Evolutionary conservation across 2,113 vertebrate species (phyloP).

Genomic region (Seriola quinqueradiata): DNA sequence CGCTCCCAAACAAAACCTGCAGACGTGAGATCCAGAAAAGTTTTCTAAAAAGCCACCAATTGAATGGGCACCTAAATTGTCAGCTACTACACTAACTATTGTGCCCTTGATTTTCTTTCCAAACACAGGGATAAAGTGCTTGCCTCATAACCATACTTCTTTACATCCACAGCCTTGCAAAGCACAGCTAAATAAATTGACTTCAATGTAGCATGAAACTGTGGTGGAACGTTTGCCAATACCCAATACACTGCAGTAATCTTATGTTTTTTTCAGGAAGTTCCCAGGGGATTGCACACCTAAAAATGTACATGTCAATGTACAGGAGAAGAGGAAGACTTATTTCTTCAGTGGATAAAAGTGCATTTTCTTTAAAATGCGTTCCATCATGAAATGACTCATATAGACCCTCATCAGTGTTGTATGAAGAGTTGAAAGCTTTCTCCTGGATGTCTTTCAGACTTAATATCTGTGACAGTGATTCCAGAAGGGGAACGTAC

Average conservation of each 20-base stretch:
- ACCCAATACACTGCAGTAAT: too few species aligned
- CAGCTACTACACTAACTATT: conserved; percentile 15
- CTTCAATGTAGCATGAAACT: background rate
- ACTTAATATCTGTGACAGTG: conserved; percentile 19
- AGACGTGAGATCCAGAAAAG: conserved; percentile 29
- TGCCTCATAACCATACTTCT: conserved; percentile 8
- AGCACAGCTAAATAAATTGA: conserved; percentile 33
- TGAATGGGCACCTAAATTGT: conserved; percentile 38
- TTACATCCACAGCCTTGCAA: conserved; percentile 26
- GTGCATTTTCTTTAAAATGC: conserved; percentile 40
- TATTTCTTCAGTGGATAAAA: conserved; percentile 9
- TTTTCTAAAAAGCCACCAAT: conserved; percentile 26
- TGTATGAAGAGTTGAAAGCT: conserved; percentile 12
- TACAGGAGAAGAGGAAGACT: conserved; percentile 20
- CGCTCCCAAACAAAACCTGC: too few species aligned
- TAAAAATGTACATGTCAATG: background rate
- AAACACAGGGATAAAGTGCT: conserved; percentile 13
- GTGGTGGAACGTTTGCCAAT: too few species aligned
- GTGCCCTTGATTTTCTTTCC: conserved; percentile 11
- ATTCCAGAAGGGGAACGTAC: conserved; percentile 35
- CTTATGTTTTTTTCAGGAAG: conserved; percentile 15
- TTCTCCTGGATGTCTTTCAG: conserved; percentile 28
- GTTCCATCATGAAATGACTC: conserved; percentile 45
- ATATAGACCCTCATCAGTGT: background rate
- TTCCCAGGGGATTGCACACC: conserved; percentile 40